These are phyloP conservation scores for Coelogynopora nodosa DNA, from an alignment of 2,888 invertebrate species.

Conservation along the genomic window DNA sequence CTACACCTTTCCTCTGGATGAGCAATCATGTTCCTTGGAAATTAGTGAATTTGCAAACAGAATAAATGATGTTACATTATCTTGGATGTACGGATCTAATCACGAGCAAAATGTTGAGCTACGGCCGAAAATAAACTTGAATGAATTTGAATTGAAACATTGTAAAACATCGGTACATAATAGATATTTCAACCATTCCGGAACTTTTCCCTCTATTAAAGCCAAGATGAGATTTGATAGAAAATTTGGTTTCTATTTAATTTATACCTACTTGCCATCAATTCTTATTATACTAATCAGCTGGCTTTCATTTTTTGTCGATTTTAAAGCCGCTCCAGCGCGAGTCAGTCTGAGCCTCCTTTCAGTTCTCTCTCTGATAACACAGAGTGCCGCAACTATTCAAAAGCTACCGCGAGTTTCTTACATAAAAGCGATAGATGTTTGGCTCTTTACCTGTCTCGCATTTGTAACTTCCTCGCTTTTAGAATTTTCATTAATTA, in stretches of 20 bases:
- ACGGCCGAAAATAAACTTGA: not conserved
- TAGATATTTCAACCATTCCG: slow-evolving; percentile 3
- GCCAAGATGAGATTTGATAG: not conserved
- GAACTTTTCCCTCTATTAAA: slow-evolving; percentile 2
- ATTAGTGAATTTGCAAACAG: slow-evolving; percentile 20
- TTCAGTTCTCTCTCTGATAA: slow-evolving; percentile 36
- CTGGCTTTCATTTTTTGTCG: slow-evolving; percentile 38
- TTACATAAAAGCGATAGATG: slow-evolving; percentile 42
- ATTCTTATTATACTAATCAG: slow-evolving; percentile 37
- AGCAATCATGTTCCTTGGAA: not conserved
- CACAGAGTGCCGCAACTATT: slow-evolving; percentile 39
- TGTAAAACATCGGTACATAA: not conserved
- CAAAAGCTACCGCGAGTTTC: slow-evolving; percentile 38
- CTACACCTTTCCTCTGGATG: slow-evolving; percentile 34
- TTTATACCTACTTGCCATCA: slow-evolving; percentile 41
- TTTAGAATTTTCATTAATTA: slow-evolving; percentile 32
- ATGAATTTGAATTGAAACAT: slow-evolving; percentile 11
- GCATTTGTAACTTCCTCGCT: slow-evolving; percentile 39
- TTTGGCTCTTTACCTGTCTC: slow-evolving; percentile 39
- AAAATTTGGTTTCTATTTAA: slow-evolving; percentile 38
- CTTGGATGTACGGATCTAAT: slow-evolving; percentile 20
- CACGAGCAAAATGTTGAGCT: not conserved
- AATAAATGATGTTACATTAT: slow-evolving; percentile 1
- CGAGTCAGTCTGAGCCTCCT: slow-evolving; percentile 36
- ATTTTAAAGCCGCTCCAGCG: slow-evolving; percentile 38